Percentiles rank a stretch among this genome's conserved stretches.
Evolutionary conservation across 2,888 invertebrate species (phyloP).

Genomic region (Tenodera sinensis): DNA sequence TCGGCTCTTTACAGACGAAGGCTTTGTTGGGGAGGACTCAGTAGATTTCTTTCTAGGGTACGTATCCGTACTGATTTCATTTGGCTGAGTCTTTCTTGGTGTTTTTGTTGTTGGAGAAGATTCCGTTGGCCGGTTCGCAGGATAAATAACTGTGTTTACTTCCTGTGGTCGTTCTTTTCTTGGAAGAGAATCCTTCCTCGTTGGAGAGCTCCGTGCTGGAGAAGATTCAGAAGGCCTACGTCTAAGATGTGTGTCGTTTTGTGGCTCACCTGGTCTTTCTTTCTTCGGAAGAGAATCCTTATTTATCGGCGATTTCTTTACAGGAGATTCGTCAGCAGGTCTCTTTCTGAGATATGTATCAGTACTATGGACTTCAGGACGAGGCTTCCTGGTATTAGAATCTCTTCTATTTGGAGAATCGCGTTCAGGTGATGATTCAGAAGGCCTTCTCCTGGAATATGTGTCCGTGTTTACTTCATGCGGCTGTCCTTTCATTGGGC

Average conservation of each 20-base stretch:
- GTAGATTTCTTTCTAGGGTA: background rate
- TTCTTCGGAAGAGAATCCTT: slow-evolving; percentile 6
- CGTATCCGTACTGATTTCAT: background rate
- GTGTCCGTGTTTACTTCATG: background rate
- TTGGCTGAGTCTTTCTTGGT: background rate
- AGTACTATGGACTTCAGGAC: background rate
- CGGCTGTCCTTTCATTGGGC: background rate
- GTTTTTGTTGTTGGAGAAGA: background rate
- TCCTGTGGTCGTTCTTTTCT: background rate
- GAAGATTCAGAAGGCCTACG: background rate
- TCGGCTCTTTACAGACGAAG: background rate
- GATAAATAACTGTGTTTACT: background rate
- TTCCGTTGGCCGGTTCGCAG: background rate
- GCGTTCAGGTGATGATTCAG: background rate
- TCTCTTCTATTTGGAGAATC: background rate
- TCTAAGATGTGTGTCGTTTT: background rate
- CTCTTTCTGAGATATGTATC: background rate
- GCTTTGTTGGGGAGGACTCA: background rate
- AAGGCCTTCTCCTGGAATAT: background rate
- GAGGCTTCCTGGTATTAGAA: background rate
- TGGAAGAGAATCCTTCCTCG: slow-evolving; percentile 18
- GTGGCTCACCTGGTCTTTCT: background rate
- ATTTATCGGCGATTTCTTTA: background rate
- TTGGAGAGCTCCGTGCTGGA: background rate
- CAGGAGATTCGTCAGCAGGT: background rate